These are phyloP conservation scores for Leucophenga varia DNA, from an alignment of 1,140 invertebrate species.

Conservation along the genomic window DNA sequence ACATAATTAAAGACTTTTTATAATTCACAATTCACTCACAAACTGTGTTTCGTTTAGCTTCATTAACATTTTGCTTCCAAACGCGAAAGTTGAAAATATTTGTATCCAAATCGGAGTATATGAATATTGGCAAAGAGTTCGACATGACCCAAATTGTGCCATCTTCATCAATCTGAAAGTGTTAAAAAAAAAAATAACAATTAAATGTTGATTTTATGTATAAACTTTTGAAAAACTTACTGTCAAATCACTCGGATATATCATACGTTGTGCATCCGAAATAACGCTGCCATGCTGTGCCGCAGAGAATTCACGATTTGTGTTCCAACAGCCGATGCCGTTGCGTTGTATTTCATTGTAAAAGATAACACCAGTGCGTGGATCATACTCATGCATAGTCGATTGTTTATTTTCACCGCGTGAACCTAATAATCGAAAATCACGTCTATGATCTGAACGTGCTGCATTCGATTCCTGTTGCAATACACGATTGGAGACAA, in stretches of 20 bases:
- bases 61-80: slow-evolving; percentile 44
- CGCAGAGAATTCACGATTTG: slow-evolving; percentile 56
- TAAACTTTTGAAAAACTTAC: slow-evolving; percentile 19
- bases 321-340: slow-evolving; percentile 73
- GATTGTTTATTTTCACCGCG: slow-evolving; percentile 65
- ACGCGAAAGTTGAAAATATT: slow-evolving; percentile 63
- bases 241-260: slow-evolving; percentile 63
- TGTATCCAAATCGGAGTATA: slow-evolving; percentile 61
- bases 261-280: slow-evolving; percentile 61
- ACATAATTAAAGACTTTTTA: slow-evolving; percentile 40
- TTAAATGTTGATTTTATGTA: neutral
- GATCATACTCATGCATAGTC: slow-evolving; percentile 64
- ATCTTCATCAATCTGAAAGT: slow-evolving; percentile 57
- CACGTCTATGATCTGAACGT: slow-evolving; percentile 61
- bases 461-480: slow-evolving; percentile 62
- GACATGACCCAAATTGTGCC: slow-evolving; percentile 64
- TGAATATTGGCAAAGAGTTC: slow-evolving; percentile 63
- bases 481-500: slow-evolving; percentile 66
- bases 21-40: slow-evolving; percentile 36
- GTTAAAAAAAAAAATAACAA: slow-evolving; percentile 5
- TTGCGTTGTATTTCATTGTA: slow-evolving; percentile 68
- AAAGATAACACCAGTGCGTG: slow-evolving; percentile 63
- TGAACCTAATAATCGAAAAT: slow-evolving; percentile 62
- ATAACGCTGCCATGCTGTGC: slow-evolving; percentile 63
- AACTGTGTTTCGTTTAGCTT: slow-evolving; percentile 37